Evolutionary conservation across 2,797 vertebrate species (phyloP).

Genomic region (Capromys pilorides): DNA sequence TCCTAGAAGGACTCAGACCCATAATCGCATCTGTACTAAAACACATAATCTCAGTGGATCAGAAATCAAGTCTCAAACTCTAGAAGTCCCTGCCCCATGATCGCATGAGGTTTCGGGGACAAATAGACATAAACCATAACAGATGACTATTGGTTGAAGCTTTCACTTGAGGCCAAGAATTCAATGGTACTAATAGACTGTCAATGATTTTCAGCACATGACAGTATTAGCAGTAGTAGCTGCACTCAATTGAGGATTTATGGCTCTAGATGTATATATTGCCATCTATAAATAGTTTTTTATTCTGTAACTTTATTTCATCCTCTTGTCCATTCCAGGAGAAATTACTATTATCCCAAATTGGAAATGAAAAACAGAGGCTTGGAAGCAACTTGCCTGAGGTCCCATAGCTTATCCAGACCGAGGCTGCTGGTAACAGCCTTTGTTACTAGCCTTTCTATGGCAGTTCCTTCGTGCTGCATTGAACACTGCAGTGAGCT

Average conservation of each 20-base stretch:
- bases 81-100: too few relatives aligned
- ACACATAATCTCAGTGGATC: too few relatives aligned
- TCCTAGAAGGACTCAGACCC: too few relatives aligned
- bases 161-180: background rate
- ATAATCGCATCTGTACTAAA: too few relatives aligned
- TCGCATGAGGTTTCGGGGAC: too few relatives aligned
- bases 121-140: too few relatives aligned
- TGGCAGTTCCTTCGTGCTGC: background rate
- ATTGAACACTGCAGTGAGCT: background rate
- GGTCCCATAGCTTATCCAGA: background rate
- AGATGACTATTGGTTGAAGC: background rate
- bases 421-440: background rate
- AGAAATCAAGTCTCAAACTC: too few relatives aligned
- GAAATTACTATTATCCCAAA: slow-evolving; percentile 9
- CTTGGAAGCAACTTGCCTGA: background rate
- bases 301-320: background rate
- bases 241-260: background rate
- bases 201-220: background rate
- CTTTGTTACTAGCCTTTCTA: background rate
- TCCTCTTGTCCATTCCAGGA: background rate
- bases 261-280: background rate
- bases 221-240: background rate
- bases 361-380: background rate
- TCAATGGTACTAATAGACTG: background rate
- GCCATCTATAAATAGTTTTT: background rate